These are phyloP conservation scores for Blennius ocellaris DNA, from an alignment of 2,113 vertebrate genomes.

Conservation along the genomic window DNA sequence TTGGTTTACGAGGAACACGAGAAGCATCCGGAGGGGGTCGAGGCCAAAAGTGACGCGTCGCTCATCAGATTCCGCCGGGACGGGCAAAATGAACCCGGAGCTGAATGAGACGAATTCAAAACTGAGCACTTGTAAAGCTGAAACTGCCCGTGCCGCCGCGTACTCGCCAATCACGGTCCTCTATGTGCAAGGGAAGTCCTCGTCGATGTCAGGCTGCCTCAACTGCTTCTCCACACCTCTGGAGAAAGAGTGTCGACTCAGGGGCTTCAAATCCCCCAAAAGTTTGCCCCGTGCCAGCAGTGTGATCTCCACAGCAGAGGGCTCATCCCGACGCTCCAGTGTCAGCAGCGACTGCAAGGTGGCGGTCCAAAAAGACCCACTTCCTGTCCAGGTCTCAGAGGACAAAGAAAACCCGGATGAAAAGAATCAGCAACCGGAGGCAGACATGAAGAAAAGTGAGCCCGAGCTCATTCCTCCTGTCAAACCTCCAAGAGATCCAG, in stretches of 20 bases:
- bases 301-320: conserved; percentile 93
- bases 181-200: conserved; percentile 85
- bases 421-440: conserved; percentile 80
- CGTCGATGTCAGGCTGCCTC: conserved; percentile 85
- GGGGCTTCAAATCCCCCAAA: conserved; percentile 79
- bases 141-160: conserved; percentile 76
- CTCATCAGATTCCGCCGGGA: conserved; percentile 67
- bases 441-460: conserved; percentile 57
- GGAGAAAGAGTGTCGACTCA: conserved; percentile 81
- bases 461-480: conserved; percentile 52
- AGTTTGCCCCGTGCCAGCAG: conserved; percentile 91
- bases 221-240: conserved; percentile 81
- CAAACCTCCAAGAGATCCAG: conserved; percentile 74
- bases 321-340: conserved; percentile 89
- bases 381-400: conserved; percentile 57
- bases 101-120: conserved; percentile 60
- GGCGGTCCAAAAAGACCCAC: conserved; percentile 75
- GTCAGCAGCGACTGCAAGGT: conserved; percentile 88
- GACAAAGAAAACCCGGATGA: conserved; percentile 73
- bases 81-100: conserved; percentile 80
- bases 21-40: conserved; percentile 83
- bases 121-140: conserved; percentile 71
- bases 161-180: conserved; percentile 78
- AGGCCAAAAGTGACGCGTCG: conserved; percentile 57
- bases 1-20: conserved; percentile 82